These are phyloP conservation scores for Bostrychus sinensis DNA, from an alignment of 2,113 vertebrate genomes.

Conservation along the genomic window DNA sequence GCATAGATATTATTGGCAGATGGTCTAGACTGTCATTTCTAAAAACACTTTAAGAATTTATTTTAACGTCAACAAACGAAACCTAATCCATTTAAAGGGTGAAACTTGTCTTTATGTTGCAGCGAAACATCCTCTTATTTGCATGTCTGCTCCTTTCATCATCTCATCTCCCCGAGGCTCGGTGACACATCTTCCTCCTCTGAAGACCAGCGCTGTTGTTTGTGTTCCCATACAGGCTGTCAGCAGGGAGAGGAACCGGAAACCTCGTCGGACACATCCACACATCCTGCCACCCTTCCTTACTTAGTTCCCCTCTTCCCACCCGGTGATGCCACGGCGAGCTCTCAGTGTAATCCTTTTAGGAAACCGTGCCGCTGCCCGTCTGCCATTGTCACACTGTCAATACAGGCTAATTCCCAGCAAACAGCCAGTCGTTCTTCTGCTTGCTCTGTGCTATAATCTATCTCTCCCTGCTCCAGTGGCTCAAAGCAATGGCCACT, in stretches of 20 bases:
- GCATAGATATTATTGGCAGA: neutral
- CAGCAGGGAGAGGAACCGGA: conserved; percentile 31
- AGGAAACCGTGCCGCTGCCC: conserved; percentile 53
- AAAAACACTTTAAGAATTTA: neutral
- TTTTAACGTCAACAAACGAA: neutral
- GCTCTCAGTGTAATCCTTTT: conserved; percentile 78
- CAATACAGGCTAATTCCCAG: conserved; percentile 66
- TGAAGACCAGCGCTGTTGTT: conserved; percentile 38
- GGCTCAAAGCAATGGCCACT: conserved; percentile 27
- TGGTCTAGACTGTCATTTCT: neutral
- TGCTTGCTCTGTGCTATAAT: conserved; percentile 33
- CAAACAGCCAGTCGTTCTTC: conserved; percentile 50
- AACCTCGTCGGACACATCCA: conserved; percentile 50
- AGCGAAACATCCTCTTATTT: conserved; percentile 17
- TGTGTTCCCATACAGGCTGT: conserved; percentile 36
- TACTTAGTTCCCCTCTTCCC: conserved; percentile 21
- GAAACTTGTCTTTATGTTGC: conserved; percentile 12
- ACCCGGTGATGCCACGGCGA: conserved; percentile 48
- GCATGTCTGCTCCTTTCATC: conserved; percentile 33
- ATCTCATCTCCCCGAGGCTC: conserved; percentile 37
- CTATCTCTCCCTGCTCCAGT: conserved; percentile 28
- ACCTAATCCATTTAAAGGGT: conserved; percentile 22
- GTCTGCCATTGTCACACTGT: conserved; percentile 67
- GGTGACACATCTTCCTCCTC: conserved; percentile 51
- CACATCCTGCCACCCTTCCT: conserved; percentile 45